Base-by-base conservation (phyloP, 2,113 vertebrate species). In the Recurvirostra avosetta region DNA sequence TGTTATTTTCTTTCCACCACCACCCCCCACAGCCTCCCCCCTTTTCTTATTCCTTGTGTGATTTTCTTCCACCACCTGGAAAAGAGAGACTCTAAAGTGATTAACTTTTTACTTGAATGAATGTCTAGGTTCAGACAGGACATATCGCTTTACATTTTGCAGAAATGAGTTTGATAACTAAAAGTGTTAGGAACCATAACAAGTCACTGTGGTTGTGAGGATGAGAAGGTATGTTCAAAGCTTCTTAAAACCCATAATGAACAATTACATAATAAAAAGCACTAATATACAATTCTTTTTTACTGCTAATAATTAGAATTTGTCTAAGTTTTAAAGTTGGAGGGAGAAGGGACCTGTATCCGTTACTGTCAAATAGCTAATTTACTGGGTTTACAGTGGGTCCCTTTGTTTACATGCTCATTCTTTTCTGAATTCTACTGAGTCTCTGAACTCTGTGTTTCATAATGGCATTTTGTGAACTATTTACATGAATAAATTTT, bases 11-110 rank as follows among this genome's bases (percentile, higher is more conserved):
- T 30, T 41, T 52, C 43, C n/a, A 4, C 3, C 0, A 10, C 9
- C 7, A 3, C 3, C 0, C 16, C 12, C 5, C 1, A 11, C 40
- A 11, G 40, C 16, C 12, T 4, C 7, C 2, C 5, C 5, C 2
- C 12, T 53, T 79, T 84, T 45, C 36, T 84, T 58, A 65, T 59
- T 12, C 4, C 4, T 30, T 15, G 18, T 26, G 22, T 63, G 25
- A 36, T 58, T 75, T 49, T 71, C 45, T 56, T 67, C 47, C 18
- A 80, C 11, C 7, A n/a, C 11, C 11, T 88, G 11, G 20, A 74
- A 83, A 79, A 65, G 12, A 53, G 8, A 53, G 7, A 45, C 17
- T 78, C 26, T 30, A 20, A 38, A 47, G 25, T 36, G 20, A 55
- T 49, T 47, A 18, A 11, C 32, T 59, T 38, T 74, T 58, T 74